Base-by-base conservation (phyloP, 2,797 vertebrate species). In the Pyrocephalus nanus region DNA sequence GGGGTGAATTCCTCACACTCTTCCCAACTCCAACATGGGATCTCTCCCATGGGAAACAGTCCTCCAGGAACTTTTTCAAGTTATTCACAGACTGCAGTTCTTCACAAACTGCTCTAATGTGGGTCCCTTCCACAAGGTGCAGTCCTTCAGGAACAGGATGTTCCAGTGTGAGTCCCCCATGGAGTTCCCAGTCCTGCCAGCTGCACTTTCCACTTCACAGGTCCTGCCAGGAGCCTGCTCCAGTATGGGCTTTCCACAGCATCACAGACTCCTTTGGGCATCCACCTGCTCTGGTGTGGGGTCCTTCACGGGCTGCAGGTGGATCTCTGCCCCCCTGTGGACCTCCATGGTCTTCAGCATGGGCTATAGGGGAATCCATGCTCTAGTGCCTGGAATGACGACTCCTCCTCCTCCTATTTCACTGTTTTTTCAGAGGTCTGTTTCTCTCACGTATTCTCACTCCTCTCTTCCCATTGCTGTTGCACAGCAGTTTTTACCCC, bases 221-320 rank as follows among this genome's bases (percentile, higher is more conserved):
- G 20, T 27, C n/a, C 36, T 50, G 8, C 42, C 36, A 62, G 61
- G 19, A 50, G 42, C 32, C 27, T 70, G 9, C 36, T 76, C 9
- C 36, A 51, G 43, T 2, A 2, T 64, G 50, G 25, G 11, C 25
- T 81, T 76, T 57, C 38, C 34, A 58, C 22, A 26, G 50, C 12
- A 11, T 32, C 50, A 38, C n/a, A 58, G 9, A 32, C 14, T 58
- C 58, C 22, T 60, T 47, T 25, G 7, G 19, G 45, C 12, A 81
- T 17, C 38, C 11, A 2, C 6, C 23, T 5, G 2, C 26, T 75
- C 26, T 21, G 1, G 2, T 12, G 2, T 54, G 53, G n/a, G 45
- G 25, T 58, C 17, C 17, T 65, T 25, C n/a, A 58, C 10, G 21
- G 14, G 6, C 38, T 40, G 58, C 12, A 64, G 38, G 20, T 76